Percentiles rank a stretch among this genome's conserved stretches.
These are phyloP conservation scores for Rhimphoctona megacephalus DNA, from an alignment of 2,888 invertebrate genomes.

Conservation along the genomic window DNA sequence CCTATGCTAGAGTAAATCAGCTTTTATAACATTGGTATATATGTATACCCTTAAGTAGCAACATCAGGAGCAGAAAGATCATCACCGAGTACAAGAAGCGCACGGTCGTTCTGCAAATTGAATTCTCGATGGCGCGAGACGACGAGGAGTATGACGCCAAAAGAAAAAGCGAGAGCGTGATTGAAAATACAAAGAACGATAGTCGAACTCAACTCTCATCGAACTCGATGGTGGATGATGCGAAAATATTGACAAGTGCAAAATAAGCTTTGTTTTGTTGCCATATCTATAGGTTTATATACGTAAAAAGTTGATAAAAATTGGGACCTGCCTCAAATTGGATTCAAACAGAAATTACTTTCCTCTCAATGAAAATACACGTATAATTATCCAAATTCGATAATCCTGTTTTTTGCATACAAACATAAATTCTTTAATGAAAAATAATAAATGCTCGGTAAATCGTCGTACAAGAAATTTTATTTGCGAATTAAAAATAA, in stretches of 20 bases:
- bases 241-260: slow-evolving; percentile 48
- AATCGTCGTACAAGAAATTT: neutral
- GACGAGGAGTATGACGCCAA: slow-evolving; percentile 44
- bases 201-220: slow-evolving; percentile 57
- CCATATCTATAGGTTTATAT: neutral
- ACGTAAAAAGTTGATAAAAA: neutral
- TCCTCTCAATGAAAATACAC: neutral
- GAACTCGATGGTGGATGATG: slow-evolving; percentile 44
- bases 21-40: slow-evolving; percentile 24
- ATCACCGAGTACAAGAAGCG: slow-evolving; percentile 46
- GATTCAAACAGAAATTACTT: neutral
- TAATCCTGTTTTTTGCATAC: neutral
- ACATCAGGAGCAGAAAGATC: slow-evolving; percentile 39
- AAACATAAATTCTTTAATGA: neutral
- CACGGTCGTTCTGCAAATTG: slow-evolving; percentile 76
- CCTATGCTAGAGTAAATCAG: slow-evolving; percentile 55
- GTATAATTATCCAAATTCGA: neutral
- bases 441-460: neutral
- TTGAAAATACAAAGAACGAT: slow-evolving; percentile 46
- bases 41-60: slow-evolving; percentile 17
- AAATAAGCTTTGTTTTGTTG: slow-evolving; percentile 24
- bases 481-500: neutral
- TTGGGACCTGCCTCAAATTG: neutral
- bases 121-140: slow-evolving; percentile 77
- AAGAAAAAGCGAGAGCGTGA: slow-evolving; percentile 16